Percentiles rank a stretch among this genome's conserved stretches.
Evolutionary conservation across 1,140 invertebrate genomes (phyloP).

Genomic region (Listronotus bonariensis): DNA sequence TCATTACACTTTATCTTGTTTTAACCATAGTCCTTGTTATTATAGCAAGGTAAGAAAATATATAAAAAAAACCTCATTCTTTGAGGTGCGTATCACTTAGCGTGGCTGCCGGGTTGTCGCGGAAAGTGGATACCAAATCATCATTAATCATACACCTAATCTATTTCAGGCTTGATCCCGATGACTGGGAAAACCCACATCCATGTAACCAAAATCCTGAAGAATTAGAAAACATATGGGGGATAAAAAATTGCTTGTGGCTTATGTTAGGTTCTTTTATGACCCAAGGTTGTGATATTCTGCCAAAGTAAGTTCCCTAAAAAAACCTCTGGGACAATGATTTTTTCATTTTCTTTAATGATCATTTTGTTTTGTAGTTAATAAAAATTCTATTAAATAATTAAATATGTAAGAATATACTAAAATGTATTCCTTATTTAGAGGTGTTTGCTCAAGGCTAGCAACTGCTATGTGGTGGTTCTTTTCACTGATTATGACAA

Average conservation of each 20-base stretch:
- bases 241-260: slow-evolving; percentile 77
- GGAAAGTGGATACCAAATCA: too few species aligned
- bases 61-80: background rate
- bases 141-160: too few species aligned
- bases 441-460: slow-evolving; percentile 75
- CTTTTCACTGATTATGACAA: slow-evolving; percentile 93
- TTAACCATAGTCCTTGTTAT: slow-evolving; percentile 63
- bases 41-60: slow-evolving; percentile 36
- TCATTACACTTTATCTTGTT: slow-evolving; percentile 82
- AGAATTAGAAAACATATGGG: slow-evolving; percentile 78
- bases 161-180: slow-evolving; percentile 72
- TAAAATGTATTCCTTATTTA: slow-evolving; percentile 45
- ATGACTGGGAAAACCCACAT: slow-evolving; percentile 88
- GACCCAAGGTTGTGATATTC: slow-evolving; percentile 79
- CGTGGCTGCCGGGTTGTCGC: too few species aligned
- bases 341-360: background rate
- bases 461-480: slow-evolving; percentile 94
- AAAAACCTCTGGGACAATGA: background rate
- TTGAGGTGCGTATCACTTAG: background rate
- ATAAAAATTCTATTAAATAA: too few species aligned
- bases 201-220: slow-evolving; percentile 81
- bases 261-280: slow-evolving; percentile 79
- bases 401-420: too few species aligned
- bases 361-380: too few species aligned
- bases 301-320: slow-evolving; percentile 69